phyloP scores from a whole-genome alignment of 1,140 invertebrate species.

The Maniola jurtina region DNA sequence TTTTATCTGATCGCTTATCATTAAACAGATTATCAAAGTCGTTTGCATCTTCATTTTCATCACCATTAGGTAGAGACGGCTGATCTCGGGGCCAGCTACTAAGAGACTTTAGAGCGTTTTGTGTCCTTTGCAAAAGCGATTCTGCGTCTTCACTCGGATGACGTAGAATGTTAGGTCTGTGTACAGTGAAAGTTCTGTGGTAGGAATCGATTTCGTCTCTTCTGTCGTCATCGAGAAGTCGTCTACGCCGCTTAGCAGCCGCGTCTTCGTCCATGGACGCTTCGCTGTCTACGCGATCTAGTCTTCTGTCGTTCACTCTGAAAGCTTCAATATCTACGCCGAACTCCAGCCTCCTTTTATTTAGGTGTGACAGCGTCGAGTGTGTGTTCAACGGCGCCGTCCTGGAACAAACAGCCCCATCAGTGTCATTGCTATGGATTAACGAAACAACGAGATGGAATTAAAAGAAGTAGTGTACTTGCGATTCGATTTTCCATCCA shows the following conservation, averaged over 20 bases:
- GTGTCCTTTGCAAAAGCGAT: slow-evolving; percentile 90
- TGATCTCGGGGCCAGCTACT: slow-evolving; percentile 87
- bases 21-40: slow-evolving; percentile 92
- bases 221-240: slow-evolving; percentile 65
- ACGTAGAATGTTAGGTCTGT: slow-evolving; percentile 47
- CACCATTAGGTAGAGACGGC: slow-evolving; percentile 81
- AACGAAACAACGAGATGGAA: slow-evolving; percentile 41
- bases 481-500: slow-evolving; percentile 77
- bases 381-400: slow-evolving; percentile 68
- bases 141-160: slow-evolving; percentile 84
- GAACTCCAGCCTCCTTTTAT: slow-evolving; percentile 73
- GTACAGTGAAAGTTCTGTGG: slow-evolving; percentile 47
- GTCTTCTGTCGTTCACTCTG: slow-evolving; percentile 57
- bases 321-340: slow-evolving; percentile 74
- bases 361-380: slow-evolving; percentile 71
- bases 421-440: slow-evolving; percentile 24
- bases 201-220: slow-evolving; percentile 52
- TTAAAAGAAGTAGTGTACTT: slow-evolving; percentile 63
- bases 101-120: slow-evolving; percentile 89
- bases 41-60: slow-evolving; percentile 87
- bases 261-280: slow-evolving; percentile 65
- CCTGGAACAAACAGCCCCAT: slow-evolving; percentile 72
- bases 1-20: slow-evolving; percentile 86
- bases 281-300: slow-evolving; percentile 50
- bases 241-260: slow-evolving; percentile 57